Evolutionary conservation across 1,140 invertebrate genomes (phyloP), one percentile per base, ranked within the genome.

Genomic region (Drosophila burlai): DNA sequence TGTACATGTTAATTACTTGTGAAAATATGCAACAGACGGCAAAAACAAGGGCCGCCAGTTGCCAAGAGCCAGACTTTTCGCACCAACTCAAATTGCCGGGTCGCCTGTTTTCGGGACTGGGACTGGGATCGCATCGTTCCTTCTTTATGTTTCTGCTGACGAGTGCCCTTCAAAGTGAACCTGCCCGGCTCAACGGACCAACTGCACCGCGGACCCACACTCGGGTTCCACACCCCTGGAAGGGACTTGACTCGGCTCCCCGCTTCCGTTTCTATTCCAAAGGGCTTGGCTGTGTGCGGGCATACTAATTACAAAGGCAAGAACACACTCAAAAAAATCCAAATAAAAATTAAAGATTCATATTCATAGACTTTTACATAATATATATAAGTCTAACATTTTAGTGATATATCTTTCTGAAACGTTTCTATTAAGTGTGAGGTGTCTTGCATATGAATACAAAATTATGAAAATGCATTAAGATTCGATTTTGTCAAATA

Each of bases 1-100:
- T 75, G 85, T 84, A 89, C 84, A 89, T 89, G 84, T 90, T 89
- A 89, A 89, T 89, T 89, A 89, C 84, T 89, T 89, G 84, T 89
- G 85, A 89, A 89, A 89, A 89, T 89, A 89, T 90, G 85, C 84
- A 89, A 90, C 84, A 89, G 80, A 87, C 84, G 77, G 83, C 64
- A 62, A 18, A 59, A 64, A 58, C 58, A 59, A 75, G 50, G 73
- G 38, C 75, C 73, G 38, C 75, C 73, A 38, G 82, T 89, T 89
- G 83, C 84, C 80, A 83, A 75, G 83, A 78, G 73, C 72, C 71
- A 77, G 71, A 81, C 68, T 83, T 87, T 87, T 87, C 83, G 87
- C 83, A 87, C 83, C 76, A 89, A 64, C 68, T 67, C 50, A 83
- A 89, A 89, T 81, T 74, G 76, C 67, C 52, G 55, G 55, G 49